Base-by-base conservation (phyloP, 2,113 vertebrate species). In the Pica pica region DNA sequence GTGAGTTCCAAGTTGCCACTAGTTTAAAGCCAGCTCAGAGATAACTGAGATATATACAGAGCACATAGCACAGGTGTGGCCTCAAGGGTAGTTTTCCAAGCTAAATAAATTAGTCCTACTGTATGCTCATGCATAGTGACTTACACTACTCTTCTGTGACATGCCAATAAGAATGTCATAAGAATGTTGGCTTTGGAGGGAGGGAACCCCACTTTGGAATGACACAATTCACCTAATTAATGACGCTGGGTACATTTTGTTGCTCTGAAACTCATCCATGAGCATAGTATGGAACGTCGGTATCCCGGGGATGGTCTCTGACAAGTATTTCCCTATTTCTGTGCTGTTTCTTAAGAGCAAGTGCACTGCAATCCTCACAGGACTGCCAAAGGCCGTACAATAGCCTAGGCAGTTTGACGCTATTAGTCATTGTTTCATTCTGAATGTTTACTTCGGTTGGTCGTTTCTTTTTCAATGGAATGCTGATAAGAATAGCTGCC, bases 381-480 rank as follows among this genome's bases (percentile, higher is more conserved):
- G 63, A 20, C n/a, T 84, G 60, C 46, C 69, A 75, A 53, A 59
- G 57, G 16, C 83, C 78, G 8, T 15, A 93, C 75, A 95, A 96
- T 61, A 75, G 78, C n/a, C 75, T 16, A 6, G 63, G 69, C n/a
- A 67, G 31, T 59, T 68, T 87, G 68, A 68, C 0, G 4, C 20
- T 79, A 30, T 87, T 83, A 79, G 69, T 53, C 78, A 71, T 84
- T 87, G 94, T 93, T 94, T 93, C 81, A 19, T 79, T 71, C 73
- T 68, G 44, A 4, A 3, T 76, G 88, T 93, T 95, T 95, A 86
- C 77, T 85, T 55, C 44, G 14, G 49, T 37, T 68, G 61, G 49
- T 37, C 71, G 61, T 93, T 75, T 42, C 67, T 88, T 88, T 94
- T 90, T 93, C 92, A 95, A 59, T 65, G 69, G 75, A 74, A 67